Evolutionary conservation across 1,140 invertebrate species (phyloP), one percentile per base, ranked within the genome.

Genomic region (Scaptomyza montana): DNA sequence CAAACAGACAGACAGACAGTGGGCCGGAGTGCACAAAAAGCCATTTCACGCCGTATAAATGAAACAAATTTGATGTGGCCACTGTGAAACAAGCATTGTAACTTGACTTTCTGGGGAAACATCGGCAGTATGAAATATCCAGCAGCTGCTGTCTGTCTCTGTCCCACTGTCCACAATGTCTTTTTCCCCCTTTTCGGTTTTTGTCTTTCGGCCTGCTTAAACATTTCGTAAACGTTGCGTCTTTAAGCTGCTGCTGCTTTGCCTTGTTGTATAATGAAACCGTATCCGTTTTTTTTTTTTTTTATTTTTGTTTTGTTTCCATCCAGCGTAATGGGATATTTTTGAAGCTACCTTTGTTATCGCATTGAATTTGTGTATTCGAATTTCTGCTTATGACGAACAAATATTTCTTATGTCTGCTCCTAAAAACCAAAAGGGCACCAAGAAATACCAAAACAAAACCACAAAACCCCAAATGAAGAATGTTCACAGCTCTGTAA

Each of bases 21-120:
- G 10, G 33, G 50, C 16, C 16, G 16, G 36, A 43, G 51, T 36
- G 55, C 59, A 67, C 67, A 70, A 89, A 89, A 87, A 79, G 70
- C 84, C 74, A 87, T 84, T 87, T 89, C 82, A 89, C 69, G 84
- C 77, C 68, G 77, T 63, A 84, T 33, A 87, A 89, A 89, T 89
- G 85, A 87, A 87, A 89, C 79, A 84, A 87, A 86, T 86, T 87
- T 82, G 78, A 87, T 82, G 78, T 87, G 82, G 71, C 82, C 82
- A 76, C 67, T 69, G 73, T 53, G 45, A 45, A 50, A 67, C 65
- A 61, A 64, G 30, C 55, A 73, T 80, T 73, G 39, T 60, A 64
- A 43, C 56, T 61, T 66, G 64, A 68, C 56, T 63, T 46, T 62
- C 71, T 75, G 67, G 67, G 67, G 73, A 75, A 71, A 75, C 55